Base-by-base conservation (phyloP, 2,113 vertebrate species). In the Callaeas wilsoni region DNA sequence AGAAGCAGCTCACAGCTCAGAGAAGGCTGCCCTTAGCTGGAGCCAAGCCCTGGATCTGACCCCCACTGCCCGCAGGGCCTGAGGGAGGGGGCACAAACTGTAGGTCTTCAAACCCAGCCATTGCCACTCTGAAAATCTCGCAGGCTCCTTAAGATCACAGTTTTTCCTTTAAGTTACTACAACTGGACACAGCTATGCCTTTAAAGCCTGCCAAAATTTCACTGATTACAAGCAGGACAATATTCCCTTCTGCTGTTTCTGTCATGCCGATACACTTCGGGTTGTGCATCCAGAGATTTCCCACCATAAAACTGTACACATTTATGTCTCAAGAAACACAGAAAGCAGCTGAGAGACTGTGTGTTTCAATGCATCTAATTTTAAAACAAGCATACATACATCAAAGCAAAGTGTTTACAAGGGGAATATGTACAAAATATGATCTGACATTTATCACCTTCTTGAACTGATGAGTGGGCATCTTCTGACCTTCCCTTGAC, bases 361-460 rank as follows among this genome's bases (percentile, higher is more conserved):
- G 22, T 46, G 67, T 95, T 88, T 86, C 92, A 89, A 49, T 27
- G 53, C 33, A 70, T 88, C 70, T 57, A 41, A 57, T 63, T 93
- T 81, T 33, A 93, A 92, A 90, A 33, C 52, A 89, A 94, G 65
- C 29, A 57, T 53, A 49, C 27, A 29, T 49, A 86, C 47, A 96
- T 93, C 80, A 96, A 91, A 70, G 91, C 42, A 93, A 93, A 95
- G 59, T 37, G 16, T 93, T 97, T 97, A 87, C 79, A 81, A 77
- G 86, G 52, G 46, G 93, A 90, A 93, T 62, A 23, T 8, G 20
- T 55, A 70, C 89, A 75, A 67, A 71, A 86, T 35, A 55, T 41
- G 35, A 97, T 79, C 90, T 89, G 84, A 94, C 89, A 92, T 70
- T 96, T 93, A 96, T 91, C 97, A 95, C 85, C 75, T 96, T 81